These are phyloP conservation scores for Hippoglossus hippoglossus DNA, from an alignment of 2,797 vertebrate species.

Conservation along the genomic window DNA sequence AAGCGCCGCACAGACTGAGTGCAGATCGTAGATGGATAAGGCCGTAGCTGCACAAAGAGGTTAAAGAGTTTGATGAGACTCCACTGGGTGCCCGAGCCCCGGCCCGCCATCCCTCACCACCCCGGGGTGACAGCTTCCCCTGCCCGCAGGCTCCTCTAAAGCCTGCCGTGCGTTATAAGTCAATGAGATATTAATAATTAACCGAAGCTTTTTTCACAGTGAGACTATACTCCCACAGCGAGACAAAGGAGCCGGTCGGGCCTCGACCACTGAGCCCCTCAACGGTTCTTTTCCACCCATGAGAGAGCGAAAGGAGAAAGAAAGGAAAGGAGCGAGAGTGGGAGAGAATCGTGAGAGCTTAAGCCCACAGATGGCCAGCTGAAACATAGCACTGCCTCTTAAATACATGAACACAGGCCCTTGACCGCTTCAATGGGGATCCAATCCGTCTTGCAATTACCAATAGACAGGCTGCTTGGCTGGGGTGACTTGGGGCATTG, in stretches of 20 bases:
- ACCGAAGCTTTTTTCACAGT: conserved; percentile 58
- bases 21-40: conserved; percentile 14
- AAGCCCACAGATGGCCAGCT: conserved; percentile 75
- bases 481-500: conserved; percentile 52
- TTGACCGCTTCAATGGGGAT: conserved; percentile 65
- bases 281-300: conserved; percentile 70
- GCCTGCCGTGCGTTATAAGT: conserved; percentile 66
- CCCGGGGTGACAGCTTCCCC: conserved; percentile 68
- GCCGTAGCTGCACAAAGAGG: conserved; percentile 39
- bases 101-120: conserved; percentile 56
- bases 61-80: conserved; percentile 46
- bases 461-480: conserved; percentile 64
- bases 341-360: conserved; percentile 55
- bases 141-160: conserved; percentile 60
- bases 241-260: conserved; percentile 66
- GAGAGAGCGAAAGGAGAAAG: conserved; percentile 27
- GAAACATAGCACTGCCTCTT: conserved; percentile 74
- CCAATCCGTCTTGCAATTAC: conserved; percentile 73
- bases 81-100: conserved; percentile 32
- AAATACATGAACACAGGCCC: conserved; percentile 67
- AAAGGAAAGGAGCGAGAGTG: conserved; percentile 59
- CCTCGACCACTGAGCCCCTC: conserved; percentile 55
- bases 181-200: conserved; percentile 81
- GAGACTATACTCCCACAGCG: conserved; percentile 70
- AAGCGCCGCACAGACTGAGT: background rate